Evolutionary conservation across 2,797 vertebrate species (phyloP).

Genomic region (Neosilurus mollespiculum): DNA sequence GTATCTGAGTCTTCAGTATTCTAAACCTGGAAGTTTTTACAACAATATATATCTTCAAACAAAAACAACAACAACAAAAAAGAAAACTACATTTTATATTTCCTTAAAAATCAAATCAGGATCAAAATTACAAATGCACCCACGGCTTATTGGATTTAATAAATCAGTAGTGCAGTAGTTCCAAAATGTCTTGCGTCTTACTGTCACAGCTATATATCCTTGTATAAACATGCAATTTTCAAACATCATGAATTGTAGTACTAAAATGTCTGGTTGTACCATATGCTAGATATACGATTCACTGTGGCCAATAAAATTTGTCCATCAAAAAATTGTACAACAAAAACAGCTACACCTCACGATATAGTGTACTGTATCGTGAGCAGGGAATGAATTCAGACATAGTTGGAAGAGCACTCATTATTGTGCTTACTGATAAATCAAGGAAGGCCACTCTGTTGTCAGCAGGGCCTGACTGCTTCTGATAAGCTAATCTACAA

Average conservation of each 20-base stretch:
- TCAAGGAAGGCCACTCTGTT: background rate
- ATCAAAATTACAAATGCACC: no score
- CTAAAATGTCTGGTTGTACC: background rate
- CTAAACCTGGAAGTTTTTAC: no score
- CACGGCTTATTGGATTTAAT: no score
- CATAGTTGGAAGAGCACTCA: background rate
- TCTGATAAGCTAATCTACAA: background rate
- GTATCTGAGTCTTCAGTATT: no score
- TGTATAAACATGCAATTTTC: background rate
- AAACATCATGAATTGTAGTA: background rate
- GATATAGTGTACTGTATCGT: background rate
- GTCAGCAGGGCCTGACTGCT: background rate
- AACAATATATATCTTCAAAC: no score
- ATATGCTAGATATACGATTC: background rate
- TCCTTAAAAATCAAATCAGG: no score
- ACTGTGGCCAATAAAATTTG: background rate
- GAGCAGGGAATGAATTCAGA: background rate
- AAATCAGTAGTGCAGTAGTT: no score
- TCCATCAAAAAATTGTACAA: background rate
- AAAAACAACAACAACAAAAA: no score
- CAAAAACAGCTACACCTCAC: background rate
- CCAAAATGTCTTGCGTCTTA: no score
- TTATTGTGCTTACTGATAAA: background rate
- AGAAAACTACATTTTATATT: no score
- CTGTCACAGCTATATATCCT: background rate